phyloP scores from a whole-genome alignment of 2,888 invertebrate species.

The Parnassius glacialis region DNA sequence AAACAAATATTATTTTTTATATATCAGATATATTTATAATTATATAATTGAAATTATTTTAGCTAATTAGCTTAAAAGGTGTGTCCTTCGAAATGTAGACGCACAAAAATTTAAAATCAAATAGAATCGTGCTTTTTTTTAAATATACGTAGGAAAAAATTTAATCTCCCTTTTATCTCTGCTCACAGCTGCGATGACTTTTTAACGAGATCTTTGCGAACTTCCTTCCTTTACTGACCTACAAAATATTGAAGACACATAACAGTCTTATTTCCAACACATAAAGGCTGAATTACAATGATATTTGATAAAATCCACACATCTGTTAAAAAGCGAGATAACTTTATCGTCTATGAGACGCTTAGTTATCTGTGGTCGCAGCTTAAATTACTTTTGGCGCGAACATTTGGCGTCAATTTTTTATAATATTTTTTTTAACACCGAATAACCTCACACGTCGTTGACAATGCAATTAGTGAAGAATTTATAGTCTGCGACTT shows the following conservation, averaged over 20 bases:
- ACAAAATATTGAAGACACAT: not conserved
- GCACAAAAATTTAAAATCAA: too few species aligned
- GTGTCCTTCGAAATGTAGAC: too few species aligned
- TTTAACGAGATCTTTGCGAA: constrained; percentile 9
- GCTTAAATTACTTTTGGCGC: constrained; percentile 56
- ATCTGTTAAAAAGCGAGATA: constrained; percentile 52
- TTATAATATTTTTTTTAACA: constrained; percentile 39
- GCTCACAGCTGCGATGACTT: constrained; percentile 16
- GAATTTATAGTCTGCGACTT: constrained; percentile 21
- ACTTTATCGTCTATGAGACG: constrained; percentile 43
- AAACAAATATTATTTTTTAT: too few species aligned
- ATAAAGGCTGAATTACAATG: constrained; percentile 7
- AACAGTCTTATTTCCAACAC: constrained; percentile 3
- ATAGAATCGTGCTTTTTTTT: too few species aligned
- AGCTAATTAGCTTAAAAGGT: too few species aligned
- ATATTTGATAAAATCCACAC: constrained; percentile 33
- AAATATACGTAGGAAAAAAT: too few species aligned
- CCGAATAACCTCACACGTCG: constrained; percentile 57
- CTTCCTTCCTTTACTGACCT: constrained; percentile 19
- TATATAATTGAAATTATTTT: too few species aligned
- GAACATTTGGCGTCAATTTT: constrained; percentile 61
- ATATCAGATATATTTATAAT: too few species aligned
- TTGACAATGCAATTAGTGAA: constrained; percentile 46
- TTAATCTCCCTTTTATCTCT: constrained; percentile 16
- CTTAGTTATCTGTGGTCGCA: constrained; percentile 53